phyloP scores from a whole-genome alignment of 2,797 vertebrate species.

The Alauda arvensis region DNA sequence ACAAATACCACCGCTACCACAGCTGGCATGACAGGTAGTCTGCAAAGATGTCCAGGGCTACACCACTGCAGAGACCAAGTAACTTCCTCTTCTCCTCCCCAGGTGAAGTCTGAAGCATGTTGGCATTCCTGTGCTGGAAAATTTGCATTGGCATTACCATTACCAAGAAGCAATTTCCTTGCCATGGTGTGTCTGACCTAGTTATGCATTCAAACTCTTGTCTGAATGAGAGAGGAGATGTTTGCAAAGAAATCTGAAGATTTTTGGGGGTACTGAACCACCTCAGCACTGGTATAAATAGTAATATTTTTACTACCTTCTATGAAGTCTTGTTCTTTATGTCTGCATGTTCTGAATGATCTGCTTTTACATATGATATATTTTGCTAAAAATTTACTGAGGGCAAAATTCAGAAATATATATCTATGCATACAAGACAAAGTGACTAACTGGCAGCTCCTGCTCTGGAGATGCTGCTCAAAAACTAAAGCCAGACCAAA shows the following conservation, averaged over 20 bases:
- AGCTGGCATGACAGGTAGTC: not conserved
- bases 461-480: not conserved
- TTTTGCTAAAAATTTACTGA: not conserved
- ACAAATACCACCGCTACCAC: not conserved
- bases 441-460: not conserved
- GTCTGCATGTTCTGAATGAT: not conserved
- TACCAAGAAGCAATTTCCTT: not conserved
- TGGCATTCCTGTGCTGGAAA: constrained; percentile 30
- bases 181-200: not conserved
- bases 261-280: not conserved
- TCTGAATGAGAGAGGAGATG: not conserved
- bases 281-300: not conserved
- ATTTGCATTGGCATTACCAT: not conserved
- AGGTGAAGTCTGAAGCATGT: constrained; percentile 1
- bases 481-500: not conserved
- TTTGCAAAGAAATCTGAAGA: not conserved
- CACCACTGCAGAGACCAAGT: not conserved
- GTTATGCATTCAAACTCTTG: not conserved
- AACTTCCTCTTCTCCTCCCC: not conserved
- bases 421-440: not conserved
- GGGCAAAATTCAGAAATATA: not conserved
- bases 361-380: not conserved
- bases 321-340: not conserved
- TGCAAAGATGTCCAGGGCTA: not conserved
- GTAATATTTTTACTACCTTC: not conserved